Evolutionary conservation across 2,797 vertebrate genomes (phyloP), one percentile per base, ranked within the genome.

Genomic region (Erpetoichthys calabaricus): DNA sequence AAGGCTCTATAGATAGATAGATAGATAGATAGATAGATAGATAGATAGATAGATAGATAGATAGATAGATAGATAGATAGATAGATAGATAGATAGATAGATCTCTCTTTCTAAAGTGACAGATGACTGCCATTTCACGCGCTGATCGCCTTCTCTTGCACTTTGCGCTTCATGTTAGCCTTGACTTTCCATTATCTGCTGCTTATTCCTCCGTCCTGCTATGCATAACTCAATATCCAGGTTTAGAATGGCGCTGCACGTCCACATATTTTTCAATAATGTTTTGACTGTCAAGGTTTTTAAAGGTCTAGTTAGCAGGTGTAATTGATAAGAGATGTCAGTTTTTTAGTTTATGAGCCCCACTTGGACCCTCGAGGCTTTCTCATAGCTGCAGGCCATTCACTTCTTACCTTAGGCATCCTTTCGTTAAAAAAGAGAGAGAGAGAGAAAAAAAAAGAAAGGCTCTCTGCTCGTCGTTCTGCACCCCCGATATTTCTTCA

Each of bases 311-410:
- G 88, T 97, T 96, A 94, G 90, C 88, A 90, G 90, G 89, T 88
- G 90, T 94, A 92, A 94, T 94, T 87, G 91, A 96, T 95, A 87
- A 91, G 90, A 90, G 89, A 92, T 97, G 93, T 97, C 95, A 97
- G 91, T 89, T 97, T 93, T 86, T 83, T 90, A 92, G 92, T 94
- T 25, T 25, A 25, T 25, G 25, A 25, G 25, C 25, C 25, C 87
- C 86, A 78, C 78, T 77, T 76, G 88, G 87, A 94, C 91, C 89
- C 94, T 73, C 76, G 89, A 87, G 94, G 90, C 83, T 86, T 78
- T 84, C 62, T 87, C 78, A 79, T 97, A 89, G 94, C 94, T 94
- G 93, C 89, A 90, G 92, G 95, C 94, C 90, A 94, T 97, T 92
- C 88, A 94, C 86, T 80, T 86, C 88, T 97, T 95, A 91, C 94